These are phyloP conservation scores for Sorex fumeus DNA, from an alignment of 2,113 vertebrate species.

Conservation along the genomic window DNA sequence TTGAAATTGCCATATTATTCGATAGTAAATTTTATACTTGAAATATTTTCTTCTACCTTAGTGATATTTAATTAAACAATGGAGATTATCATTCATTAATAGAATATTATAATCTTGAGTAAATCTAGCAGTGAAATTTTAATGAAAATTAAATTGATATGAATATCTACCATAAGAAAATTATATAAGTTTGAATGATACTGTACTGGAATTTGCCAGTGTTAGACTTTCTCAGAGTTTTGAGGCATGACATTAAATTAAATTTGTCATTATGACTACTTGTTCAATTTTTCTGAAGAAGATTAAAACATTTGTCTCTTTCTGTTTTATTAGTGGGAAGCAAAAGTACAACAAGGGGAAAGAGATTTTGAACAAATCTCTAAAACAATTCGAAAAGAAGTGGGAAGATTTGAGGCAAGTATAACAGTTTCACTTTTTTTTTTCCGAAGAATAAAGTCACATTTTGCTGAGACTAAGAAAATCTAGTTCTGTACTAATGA, in stretches of 20 bases:
- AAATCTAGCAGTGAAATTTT: slow-evolving; percentile 38
- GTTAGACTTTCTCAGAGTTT: not conserved
- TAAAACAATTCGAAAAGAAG: slow-evolving; percentile 98
- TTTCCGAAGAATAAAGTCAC: slow-evolving; percentile 9
- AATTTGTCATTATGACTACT: slow-evolving; percentile 16
- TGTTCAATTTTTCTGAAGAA: not conserved
- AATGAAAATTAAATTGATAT: slow-evolving; percentile 26
- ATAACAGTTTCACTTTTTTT: slow-evolving; percentile 76
- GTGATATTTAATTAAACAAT: slow-evolving; percentile 17
- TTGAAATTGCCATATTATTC: slow-evolving; percentile 50
- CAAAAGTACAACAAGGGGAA: slow-evolving; percentile 98
- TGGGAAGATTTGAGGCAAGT: slow-evolving; percentile 97
- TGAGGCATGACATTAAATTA: slow-evolving; percentile 7
- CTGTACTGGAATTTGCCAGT: not conserved
- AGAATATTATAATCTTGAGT: slow-evolving; percentile 34
- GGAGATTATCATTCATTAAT: slow-evolving; percentile 8
- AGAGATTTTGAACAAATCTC: slow-evolving; percentile 99
- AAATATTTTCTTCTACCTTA: slow-evolving; percentile 22
- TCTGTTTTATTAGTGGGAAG: slow-evolving; percentile 94
- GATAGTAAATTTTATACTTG: slow-evolving; percentile 47
- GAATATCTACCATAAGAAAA: not conserved
- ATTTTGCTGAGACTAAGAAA: slow-evolving; percentile 62
- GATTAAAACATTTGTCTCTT: slow-evolving; percentile 74
- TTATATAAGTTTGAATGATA: not conserved
- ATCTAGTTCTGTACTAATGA: slow-evolving; percentile 61